Evolutionary conservation across 2,113 vertebrate genomes (phyloP), one percentile per base, ranked within the genome.

Genomic region (Suncus etruscus): DNA sequence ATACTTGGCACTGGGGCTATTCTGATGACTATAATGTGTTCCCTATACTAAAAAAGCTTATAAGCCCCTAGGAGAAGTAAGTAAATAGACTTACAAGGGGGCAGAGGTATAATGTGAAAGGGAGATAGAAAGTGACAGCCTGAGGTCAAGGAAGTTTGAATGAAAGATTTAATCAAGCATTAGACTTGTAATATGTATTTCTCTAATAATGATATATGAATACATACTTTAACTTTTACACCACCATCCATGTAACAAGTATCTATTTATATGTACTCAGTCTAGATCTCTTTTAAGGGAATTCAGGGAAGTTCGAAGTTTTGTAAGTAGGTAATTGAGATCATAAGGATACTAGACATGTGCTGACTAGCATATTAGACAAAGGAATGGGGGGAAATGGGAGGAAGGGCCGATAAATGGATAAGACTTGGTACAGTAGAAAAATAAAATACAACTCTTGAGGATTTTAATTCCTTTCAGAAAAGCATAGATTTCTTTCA

Each of bases 401-500:
- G 47, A 92, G 29, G 20, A 74, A 89, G 72, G 24, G 16, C 1
- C 3, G 24, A 3, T 50, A 14, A 9, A 77, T 22, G 22, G 58
- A 22, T 39, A 83, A 27, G 27, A 58, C 1, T 47, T 69, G 11
- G 83, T 1, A 8, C 79, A 20, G 11, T 11, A 69, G 58, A 65
- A 91, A 79, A 83, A 69, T 54, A 61, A 2, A 5, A 20, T 20
- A 9, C 11, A n/a, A 11, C 45, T 66, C 81, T 61, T 89, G 45
- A 93, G 69, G 76, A 79, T 61, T 91, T 89, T 74, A 32, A 50
- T 25, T 2, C 3, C 58, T 45, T 83, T 15, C 0, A 81, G 69
- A 91, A 86, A 79, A 74, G 22, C 22, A 89, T 73, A n/a, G 50
- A 69, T 22, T 91, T 58, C 29, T 79, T 83, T 69, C 54, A 47